phyloP scores from a whole-genome alignment of 2,113 vertebrate species.

The Toxotes jaculatrix region DNA sequence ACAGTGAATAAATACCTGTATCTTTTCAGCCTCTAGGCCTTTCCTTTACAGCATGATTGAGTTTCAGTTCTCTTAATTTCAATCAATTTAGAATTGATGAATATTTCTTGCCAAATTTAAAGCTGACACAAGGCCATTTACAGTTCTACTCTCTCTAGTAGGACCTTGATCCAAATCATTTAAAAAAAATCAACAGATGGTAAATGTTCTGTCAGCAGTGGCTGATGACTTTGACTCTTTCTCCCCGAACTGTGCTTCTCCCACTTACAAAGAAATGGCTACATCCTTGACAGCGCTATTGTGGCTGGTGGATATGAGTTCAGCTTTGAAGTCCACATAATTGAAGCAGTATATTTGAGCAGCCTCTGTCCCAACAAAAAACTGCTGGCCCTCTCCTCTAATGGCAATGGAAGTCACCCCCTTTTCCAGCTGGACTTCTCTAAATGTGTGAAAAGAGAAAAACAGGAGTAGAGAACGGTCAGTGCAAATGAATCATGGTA shows the following conservation, averaged over 20 bases:
- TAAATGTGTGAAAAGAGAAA: conserved; percentile 54
- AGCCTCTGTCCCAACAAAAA: conserved; percentile 88
- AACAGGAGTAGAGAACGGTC: not conserved
- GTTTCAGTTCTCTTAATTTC: not conserved
- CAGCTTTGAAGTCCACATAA: conserved; percentile 86
- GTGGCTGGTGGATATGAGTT: conserved; percentile 88
- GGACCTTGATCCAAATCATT: not conserved
- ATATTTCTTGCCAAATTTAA: conserved; percentile 1
- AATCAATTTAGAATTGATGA: not conserved
- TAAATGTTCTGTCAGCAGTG: not conserved
- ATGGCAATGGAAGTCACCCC: conserved; percentile 87
- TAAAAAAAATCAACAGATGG: not conserved
- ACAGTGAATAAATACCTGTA: not conserved
- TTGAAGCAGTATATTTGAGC: conserved; percentile 86
- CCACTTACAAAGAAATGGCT: conserved; percentile 88
- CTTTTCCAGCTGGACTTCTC: conserved; percentile 87
- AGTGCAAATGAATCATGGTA: not conserved
- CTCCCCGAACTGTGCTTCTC: not conserved
- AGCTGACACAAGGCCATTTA: not conserved
- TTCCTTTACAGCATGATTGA: not conserved
- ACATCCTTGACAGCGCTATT: conserved; percentile 83
- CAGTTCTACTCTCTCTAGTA: not conserved
- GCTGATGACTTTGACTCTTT: conserved; percentile 1
- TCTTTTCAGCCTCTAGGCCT: not conserved
- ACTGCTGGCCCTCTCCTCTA: conserved; percentile 86